Evolutionary conservation across 2,113 vertebrate species (phyloP).

Genomic region (Pantherophis guttatus): DNA sequence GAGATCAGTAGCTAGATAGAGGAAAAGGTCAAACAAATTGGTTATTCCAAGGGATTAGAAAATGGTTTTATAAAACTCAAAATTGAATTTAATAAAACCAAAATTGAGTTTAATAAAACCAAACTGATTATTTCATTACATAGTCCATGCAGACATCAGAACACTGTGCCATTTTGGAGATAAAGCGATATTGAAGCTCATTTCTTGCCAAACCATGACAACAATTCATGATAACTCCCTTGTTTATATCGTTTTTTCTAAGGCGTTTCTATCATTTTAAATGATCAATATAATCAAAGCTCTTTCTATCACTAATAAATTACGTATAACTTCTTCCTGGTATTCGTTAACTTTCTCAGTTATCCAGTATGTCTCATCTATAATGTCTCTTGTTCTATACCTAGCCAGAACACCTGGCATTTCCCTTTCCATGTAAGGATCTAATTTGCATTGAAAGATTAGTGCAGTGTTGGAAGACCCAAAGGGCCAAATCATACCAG

Average conservation of each 20-base stretch:
- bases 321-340: neutral
- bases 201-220: neutral
- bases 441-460: neutral
- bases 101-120: neutral
- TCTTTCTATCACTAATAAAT: neutral
- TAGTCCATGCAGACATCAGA: neutral
- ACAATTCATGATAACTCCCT: neutral
- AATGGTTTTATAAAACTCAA: neutral
- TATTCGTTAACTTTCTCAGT: neutral
- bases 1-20: slow-evolving; percentile 50
- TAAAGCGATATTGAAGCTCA: neutral
- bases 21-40: slow-evolving; percentile 45
- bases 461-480: neutral
- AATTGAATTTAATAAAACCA: neutral
- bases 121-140: neutral
- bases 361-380: neutral
- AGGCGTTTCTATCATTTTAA: neutral
- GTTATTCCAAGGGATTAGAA: neutral
- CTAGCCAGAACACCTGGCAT: neutral
- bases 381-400: neutral
- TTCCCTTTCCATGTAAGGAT: neutral
- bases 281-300: neutral
- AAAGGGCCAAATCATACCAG: neutral
- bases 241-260: neutral
- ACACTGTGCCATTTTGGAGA: neutral